Percentiles rank a stretch among this genome's conserved stretches.
phyloP scores from a whole-genome alignment of 2,888 invertebrate genomes.

The Busseola fusca region DNA sequence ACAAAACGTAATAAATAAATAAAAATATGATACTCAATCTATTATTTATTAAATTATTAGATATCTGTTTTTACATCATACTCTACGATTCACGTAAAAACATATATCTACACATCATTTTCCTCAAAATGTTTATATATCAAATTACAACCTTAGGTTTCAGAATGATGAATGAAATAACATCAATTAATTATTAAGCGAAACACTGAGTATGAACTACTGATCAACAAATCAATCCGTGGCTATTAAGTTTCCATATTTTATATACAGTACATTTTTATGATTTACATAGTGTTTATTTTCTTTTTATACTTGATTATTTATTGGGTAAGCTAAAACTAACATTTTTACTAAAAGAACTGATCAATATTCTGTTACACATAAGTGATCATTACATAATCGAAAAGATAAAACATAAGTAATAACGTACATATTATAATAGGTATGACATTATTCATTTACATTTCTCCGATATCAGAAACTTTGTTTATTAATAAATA shows the following conservation, averaged over 20 bases:
- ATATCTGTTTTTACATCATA: conserved; percentile 86
- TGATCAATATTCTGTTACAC: conserved; percentile 2
- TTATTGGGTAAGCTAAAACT: conserved; percentile 12
- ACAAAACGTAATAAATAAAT: conserved; percentile 49
- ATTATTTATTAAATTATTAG: conserved; percentile 84
- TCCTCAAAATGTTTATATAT: conserved; percentile 82
- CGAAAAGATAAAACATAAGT: not conserved
- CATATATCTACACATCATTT: conserved; percentile 85
- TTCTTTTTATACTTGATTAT: conserved; percentile 17
- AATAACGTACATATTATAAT: not conserved
- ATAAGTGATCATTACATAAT: conserved; percentile 2
- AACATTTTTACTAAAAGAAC: conserved; percentile 9
- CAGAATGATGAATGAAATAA: conserved; percentile 80
- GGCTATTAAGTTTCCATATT: conserved; percentile 36
- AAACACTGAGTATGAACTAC: conserved; percentile 64
- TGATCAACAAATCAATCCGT: conserved; percentile 56
- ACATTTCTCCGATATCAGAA: not conserved
- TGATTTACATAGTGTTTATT: conserved; percentile 22
- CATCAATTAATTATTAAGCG: conserved; percentile 52
- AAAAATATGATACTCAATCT: conserved; percentile 72
- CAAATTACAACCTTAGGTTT: conserved; percentile 88
- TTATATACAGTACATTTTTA: conserved; percentile 25
- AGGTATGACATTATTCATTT: not conserved
- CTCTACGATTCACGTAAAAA: conserved; percentile 87
- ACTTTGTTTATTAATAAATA: conserved; percentile 9